phyloP scores from a whole-genome alignment of 2,888 invertebrate species.

The Dioctria linearis region DNA sequence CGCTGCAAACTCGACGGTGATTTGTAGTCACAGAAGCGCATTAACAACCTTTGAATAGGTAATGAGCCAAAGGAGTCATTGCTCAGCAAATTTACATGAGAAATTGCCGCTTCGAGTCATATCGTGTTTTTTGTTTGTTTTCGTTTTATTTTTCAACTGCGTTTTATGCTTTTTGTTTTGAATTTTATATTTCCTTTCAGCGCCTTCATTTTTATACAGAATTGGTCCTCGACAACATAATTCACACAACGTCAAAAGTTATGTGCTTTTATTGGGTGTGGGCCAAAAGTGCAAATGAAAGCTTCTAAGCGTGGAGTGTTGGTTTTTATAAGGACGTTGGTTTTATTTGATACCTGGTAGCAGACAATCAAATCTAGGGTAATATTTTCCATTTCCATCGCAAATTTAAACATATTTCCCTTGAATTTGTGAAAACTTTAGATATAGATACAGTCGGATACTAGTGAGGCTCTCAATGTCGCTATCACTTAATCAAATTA shows the following conservation, averaged over 20 bases:
- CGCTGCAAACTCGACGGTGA: slow-evolving; percentile 40
- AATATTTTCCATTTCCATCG: slow-evolving; percentile 15
- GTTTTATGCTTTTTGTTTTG: slow-evolving; percentile 28
- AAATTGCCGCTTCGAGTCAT: slow-evolving; percentile 49
- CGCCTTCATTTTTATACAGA: slow-evolving; percentile 45
- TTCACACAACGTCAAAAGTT: no score
- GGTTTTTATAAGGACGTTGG: neutral
- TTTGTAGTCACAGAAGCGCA: slow-evolving; percentile 50
- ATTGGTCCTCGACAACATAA: no score
- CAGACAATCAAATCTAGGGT: neutral
- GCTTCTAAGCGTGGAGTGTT: slow-evolving; percentile 26
- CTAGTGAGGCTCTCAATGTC: neutral
- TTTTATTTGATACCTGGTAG: slow-evolving; percentile 37
- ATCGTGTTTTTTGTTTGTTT: slow-evolving; percentile 33
- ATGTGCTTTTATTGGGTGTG: no score
- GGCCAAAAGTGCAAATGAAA: no score
- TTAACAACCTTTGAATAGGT: slow-evolving; percentile 52
- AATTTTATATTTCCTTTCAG: slow-evolving; percentile 50
- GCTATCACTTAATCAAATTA: slow-evolving; percentile 24
- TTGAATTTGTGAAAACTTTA: no score
- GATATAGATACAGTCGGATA: no score
- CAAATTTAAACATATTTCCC: neutral
- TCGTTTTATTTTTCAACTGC: neutral
- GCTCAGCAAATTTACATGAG: slow-evolving; percentile 46
- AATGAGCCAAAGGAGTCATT: slow-evolving; percentile 52